phyloP scores from a whole-genome alignment of 2,113 vertebrate species.

The Tauraco erythrolophus region DNA sequence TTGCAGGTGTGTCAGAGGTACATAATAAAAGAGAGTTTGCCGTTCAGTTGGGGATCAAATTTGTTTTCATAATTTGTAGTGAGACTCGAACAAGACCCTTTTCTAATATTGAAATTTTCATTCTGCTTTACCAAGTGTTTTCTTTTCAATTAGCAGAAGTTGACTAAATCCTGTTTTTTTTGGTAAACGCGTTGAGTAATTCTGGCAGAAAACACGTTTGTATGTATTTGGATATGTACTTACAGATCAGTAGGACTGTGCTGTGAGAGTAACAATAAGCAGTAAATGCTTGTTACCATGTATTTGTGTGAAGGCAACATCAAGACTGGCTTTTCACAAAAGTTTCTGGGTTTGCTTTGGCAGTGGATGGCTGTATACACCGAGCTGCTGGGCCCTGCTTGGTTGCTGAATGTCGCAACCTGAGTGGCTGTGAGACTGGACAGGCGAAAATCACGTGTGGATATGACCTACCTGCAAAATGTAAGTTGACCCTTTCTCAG shows the following conservation, averaged over 20 bases:
- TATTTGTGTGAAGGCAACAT: background rate
- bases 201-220: background rate
- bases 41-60: background rate
- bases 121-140: background rate
- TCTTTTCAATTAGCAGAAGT: background rate
- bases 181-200: background rate
- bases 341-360: conserved; percentile 35
- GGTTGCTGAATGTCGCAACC: conserved; percentile 90
- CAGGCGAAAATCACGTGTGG: conserved; percentile 97
- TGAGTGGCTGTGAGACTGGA: conserved; percentile 94
- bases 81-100: background rate
- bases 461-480: conserved; percentile 94
- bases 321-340: background rate
- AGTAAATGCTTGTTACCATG: rapidly evolving
- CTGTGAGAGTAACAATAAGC: background rate
- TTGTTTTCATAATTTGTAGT: background rate
- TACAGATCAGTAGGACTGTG: background rate
- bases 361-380: conserved; percentile 98
- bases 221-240: background rate
- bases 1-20: background rate
- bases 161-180: background rate
- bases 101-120: background rate
- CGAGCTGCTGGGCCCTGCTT: conserved; percentile 92
- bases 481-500: conserved; percentile 79
- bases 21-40: background rate